Evolutionary conservation across 1,140 invertebrate species (phyloP).

Genomic region (Theocolax elegans): DNA sequence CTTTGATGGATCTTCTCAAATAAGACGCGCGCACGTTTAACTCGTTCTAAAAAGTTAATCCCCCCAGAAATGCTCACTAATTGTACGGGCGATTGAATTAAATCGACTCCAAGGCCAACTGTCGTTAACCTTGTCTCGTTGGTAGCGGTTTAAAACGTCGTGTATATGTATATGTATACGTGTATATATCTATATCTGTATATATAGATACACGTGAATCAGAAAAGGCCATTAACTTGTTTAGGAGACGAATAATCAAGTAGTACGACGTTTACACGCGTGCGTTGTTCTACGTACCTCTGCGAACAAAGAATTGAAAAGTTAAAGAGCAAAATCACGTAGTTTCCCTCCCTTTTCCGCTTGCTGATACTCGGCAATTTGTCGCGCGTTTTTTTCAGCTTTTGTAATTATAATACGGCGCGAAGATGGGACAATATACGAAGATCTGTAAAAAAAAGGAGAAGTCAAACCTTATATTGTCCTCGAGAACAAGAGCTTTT

Average conservation of each 20-base stretch:
- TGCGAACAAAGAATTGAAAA: slow-evolving; percentile 1
- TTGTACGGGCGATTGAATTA: slow-evolving; percentile 36
- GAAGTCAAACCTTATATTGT: too few relatives aligned
- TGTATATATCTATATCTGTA: too few relatives aligned
- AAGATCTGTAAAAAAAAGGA: too few relatives aligned
- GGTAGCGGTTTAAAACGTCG: neutral
- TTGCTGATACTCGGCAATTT: neutral
- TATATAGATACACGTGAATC: slow-evolving; percentile 20
- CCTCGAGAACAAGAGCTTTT: too few relatives aligned
- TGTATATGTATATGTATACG: too few relatives aligned
- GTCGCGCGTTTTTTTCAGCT: neutral
- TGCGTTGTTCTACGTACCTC: too few relatives aligned
- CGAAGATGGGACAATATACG: too few relatives aligned
- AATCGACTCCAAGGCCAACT: slow-evolving; percentile 28
- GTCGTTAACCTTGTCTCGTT: slow-evolving; percentile 32
- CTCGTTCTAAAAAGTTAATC: slow-evolving; percentile 30
- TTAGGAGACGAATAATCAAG: slow-evolving; percentile 10
- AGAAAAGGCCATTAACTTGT: slow-evolving; percentile 38
- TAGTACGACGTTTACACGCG: neutral
- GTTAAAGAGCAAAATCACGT: slow-evolving; percentile 31
- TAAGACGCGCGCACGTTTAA: too few relatives aligned
- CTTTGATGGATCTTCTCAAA: too few relatives aligned
- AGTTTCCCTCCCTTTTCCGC: neutral
- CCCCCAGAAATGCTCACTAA: slow-evolving; percentile 26
- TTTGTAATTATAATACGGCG: neutral